phyloP scores from a whole-genome alignment of 2,113 vertebrate species.

The Onychostoma macrolepis region DNA sequence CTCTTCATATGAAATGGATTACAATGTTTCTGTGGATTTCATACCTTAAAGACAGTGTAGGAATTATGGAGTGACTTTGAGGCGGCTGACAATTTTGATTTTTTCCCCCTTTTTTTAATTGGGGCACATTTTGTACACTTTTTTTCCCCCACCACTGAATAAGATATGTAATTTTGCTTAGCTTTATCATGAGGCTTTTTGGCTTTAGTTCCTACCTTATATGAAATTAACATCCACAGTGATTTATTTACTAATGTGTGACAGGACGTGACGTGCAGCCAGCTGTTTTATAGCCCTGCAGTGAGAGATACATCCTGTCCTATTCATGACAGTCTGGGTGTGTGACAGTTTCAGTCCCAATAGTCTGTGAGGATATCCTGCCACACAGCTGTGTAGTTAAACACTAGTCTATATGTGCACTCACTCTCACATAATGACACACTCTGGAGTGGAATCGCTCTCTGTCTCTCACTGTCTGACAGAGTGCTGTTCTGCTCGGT shows the following conservation, averaged over 20 bases:
- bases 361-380: conserved; percentile 23
- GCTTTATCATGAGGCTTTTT: background rate
- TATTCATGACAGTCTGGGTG: conserved; percentile 21
- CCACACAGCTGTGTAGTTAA: conserved; percentile 45
- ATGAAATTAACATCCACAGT: background rate
- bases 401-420: conserved; percentile 48
- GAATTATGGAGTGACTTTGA: background rate
- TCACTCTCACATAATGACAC: conserved; percentile 57
- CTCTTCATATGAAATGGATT: background rate
- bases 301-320: conserved; percentile 16
- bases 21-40: background rate
- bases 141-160: background rate
- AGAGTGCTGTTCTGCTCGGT: conserved; percentile 53
- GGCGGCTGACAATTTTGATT: background rate
- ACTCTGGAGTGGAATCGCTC: conserved; percentile 40
- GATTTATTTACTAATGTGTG: conserved; percentile 12
- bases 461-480: conserved; percentile 26
- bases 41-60: background rate
- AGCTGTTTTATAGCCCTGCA: conserved; percentile 20
- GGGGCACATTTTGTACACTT: too few species aligned
- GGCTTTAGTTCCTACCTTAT: background rate
- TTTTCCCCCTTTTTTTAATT: too few species aligned
- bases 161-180: background rate
- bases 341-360: conserved; percentile 4
- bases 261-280: background rate